Evolutionary conservation across 2,113 vertebrate species (phyloP), one percentile per base, ranked within the genome.

Genomic region (Vimba vimba): DNA sequence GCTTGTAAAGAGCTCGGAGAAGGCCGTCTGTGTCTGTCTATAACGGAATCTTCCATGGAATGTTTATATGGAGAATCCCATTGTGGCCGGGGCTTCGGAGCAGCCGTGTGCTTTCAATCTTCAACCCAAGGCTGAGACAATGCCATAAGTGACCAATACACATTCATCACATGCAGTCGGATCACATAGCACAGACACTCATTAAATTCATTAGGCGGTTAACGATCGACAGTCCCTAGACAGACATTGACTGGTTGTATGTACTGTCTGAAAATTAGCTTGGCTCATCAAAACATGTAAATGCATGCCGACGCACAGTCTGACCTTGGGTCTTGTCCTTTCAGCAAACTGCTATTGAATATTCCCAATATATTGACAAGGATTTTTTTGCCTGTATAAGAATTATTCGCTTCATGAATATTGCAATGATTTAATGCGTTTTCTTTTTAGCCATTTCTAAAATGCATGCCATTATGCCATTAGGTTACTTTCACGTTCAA

Each of bases 41-140:
- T 33, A 79, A 36, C 19, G 60, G 21, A 77, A 77, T 60, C 30
- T 80, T 43, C 23, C 23, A 11, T 19, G 52, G 57, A 83, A 82
- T 78, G 84, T 83, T 88, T 83, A 83, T 83, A 83, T 86, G 30
- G 45, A 79, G 84, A 69, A 60, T 83, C 74, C 64, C 64, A 66
- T 17, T 50, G 36, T 83, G 39, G 8, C 33, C 6, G 10, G 36
- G 17, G 27, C 21, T 25, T 66, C 12, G 10, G 43, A 82, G 36
- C 39, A 11, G 30, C 64, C 84, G 83, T 79, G 69, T 86, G 84
- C 74, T 88, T 88, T 83, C 74, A 83, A 83, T 86, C 39, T 68
- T 83, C 21, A 33, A 21, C 36, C 52, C 39, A 27, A 64, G 83
- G 62, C 83, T 69, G 17, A 85, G 83, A 83, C 21, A 2, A 52